Conservation (phyloP, 2,797 vertebrate genomes). For the Merluccius polli region DNA sequence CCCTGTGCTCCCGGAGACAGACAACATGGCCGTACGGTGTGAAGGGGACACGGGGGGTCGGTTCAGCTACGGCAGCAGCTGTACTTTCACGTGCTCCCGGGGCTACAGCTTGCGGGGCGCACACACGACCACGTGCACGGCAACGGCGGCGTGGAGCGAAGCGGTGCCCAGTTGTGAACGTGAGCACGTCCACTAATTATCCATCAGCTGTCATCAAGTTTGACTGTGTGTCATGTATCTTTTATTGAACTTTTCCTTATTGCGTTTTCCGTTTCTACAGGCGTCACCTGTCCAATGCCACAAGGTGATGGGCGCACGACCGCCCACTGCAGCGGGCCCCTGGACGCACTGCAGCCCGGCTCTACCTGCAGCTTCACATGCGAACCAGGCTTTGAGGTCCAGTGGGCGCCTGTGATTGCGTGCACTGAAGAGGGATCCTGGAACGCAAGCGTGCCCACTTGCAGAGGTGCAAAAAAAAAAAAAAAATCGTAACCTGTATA, state of each 20-base stretch:
- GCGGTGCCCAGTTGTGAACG: constrained; percentile 69
- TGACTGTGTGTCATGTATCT: background rate
- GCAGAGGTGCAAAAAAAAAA: too few relatives aligned
- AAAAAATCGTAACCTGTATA: too few relatives aligned
- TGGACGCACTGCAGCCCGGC: constrained; percentile 44
- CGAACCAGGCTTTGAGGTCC: constrained; percentile 56
- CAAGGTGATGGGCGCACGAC: constrained; percentile 32
- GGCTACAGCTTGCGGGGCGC: constrained; percentile 68
- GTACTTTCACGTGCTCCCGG: constrained; percentile 69
- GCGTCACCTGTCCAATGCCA: constrained; percentile 50
- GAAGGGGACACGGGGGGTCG: constrained; percentile 38
- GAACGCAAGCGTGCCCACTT: constrained; percentile 51
- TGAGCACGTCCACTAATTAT: constrained; percentile 39
- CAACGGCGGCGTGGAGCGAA: constrained; percentile 68
- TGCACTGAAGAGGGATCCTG: constrained; percentile 70
- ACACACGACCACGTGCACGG: constrained; percentile 58
- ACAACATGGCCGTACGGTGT: constrained; percentile 57
- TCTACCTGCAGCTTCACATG: constrained; percentile 72
- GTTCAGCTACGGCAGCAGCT: constrained; percentile 65
- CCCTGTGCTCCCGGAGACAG: constrained; percentile 36
- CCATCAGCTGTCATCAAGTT: background rate
- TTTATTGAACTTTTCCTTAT: background rate
- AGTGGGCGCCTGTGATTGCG: constrained; percentile 40
- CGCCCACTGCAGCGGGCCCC: constrained; percentile 51
- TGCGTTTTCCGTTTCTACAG: constrained; percentile 31